A percentile compares a stretch with the other conserved stretches of the same genome.
Evolutionary conservation across 1,140 invertebrate genomes (phyloP).

Genomic region (Lordiphosa mommai): DNA sequence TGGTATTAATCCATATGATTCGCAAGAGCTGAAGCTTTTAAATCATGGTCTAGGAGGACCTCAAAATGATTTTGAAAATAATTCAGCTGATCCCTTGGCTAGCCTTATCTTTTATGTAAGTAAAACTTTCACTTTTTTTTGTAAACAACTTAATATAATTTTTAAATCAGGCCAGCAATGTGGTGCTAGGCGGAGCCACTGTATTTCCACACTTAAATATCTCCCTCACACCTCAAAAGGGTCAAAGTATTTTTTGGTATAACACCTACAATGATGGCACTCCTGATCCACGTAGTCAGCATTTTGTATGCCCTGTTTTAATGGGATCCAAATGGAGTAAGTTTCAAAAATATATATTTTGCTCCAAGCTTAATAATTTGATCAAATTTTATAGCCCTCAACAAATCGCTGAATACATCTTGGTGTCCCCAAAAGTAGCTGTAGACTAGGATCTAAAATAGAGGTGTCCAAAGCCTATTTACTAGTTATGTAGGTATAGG

Average conservation of each 20-base stretch:
- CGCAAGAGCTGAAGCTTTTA: conserved; percentile 82
- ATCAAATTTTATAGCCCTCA: no score
- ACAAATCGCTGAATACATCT: no score
- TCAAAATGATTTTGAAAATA: conserved; percentile 81
- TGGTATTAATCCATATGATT: conserved; percentile 71
- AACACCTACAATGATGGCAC: conserved; percentile 94
- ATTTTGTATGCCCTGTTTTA: conserved; percentile 97
- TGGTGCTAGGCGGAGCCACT: conserved; percentile 95
- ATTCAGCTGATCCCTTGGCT: conserved; percentile 25
- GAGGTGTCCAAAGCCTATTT: no score
- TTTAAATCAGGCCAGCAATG: conserved; percentile 93
- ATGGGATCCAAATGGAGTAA: conserved; percentile 95
- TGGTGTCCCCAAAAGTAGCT: no score
- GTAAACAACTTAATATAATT: background rate
- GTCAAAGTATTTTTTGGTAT: conserved; percentile 95
- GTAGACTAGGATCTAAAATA: no score
- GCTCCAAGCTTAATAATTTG: no score
- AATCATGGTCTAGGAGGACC: conserved; percentile 85
- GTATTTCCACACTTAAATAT: conserved; percentile 93
- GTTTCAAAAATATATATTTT: background rate
- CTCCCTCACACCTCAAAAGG: conserved; percentile 91
- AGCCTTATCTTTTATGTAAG: conserved; percentile 47
- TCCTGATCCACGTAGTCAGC: conserved; percentile 93
- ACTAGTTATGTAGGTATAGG: no score
- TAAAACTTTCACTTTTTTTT: background rate